Conservation (phyloP, 2,797 vertebrate genomes). For the Atherinosoma microstoma region DNA sequence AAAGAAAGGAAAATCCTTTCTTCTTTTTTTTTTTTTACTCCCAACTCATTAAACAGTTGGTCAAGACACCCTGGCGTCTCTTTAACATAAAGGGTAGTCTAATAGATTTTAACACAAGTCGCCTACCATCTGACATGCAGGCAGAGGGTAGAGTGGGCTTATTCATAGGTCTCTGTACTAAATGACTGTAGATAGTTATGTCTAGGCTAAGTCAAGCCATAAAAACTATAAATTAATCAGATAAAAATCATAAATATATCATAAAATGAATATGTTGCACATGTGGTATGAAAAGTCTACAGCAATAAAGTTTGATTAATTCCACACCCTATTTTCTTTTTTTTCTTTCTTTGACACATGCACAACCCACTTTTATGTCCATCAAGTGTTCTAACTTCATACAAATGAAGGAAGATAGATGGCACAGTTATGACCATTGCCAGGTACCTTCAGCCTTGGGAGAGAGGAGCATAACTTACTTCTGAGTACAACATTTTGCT, state of each 20-base stretch:
- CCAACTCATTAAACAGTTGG: neutral
- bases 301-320: too few relatives aligned
- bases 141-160: neutral
- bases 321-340: too few relatives aligned
- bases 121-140: neutral
- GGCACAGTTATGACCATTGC: neutral
- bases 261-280: neutral
- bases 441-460: too few relatives aligned
- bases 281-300: neutral
- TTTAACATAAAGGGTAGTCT: neutral
- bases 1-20: neutral
- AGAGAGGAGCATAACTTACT: too few relatives aligned
- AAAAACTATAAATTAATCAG: neutral
- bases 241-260: too few relatives aligned
- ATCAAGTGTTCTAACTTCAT: neutral
- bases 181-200: neutral
- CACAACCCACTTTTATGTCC: neutral
- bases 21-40: neutral
- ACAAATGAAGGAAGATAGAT: neutral
- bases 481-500: too few relatives aligned
- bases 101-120: neutral
- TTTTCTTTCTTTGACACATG: neutral
- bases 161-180: neutral
- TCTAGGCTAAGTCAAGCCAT: neutral
- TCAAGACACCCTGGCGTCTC: neutral